These are phyloP conservation scores for Nasua narica DNA, from an alignment of 2,797 vertebrate genomes.

Conservation along the genomic window DNA sequence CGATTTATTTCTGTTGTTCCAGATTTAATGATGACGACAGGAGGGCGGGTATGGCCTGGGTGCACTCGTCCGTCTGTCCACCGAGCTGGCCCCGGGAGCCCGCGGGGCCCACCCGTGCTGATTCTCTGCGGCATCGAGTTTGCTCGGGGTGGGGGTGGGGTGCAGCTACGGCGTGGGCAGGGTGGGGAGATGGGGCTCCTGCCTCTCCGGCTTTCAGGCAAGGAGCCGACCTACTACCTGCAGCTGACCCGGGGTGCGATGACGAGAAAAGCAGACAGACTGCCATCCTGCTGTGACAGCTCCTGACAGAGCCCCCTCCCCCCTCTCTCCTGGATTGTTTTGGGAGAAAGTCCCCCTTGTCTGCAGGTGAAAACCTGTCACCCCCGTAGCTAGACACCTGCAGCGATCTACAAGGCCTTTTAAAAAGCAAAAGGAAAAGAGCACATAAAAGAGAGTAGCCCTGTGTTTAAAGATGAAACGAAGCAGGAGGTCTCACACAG, in stretches of 20 bases:
- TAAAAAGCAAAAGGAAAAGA: neutral
- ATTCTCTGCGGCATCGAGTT: accelerated
- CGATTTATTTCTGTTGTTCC: neutral
- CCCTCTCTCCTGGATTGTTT: neutral
- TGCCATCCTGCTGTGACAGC: too few relatives aligned
- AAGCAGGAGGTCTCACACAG: accelerated
- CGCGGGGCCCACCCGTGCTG: neutral
- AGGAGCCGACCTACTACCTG: neutral
- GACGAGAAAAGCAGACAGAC: neutral
- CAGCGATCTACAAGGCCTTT: neutral
- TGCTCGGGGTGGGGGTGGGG: too few relatives aligned
- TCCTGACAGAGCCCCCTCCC: neutral
- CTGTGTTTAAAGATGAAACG: neutral
- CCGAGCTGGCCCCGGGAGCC: too few relatives aligned
- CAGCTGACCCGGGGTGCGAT: neutral
- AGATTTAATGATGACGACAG: neutral
- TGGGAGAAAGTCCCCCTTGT: neutral
- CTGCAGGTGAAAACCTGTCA: neutral
- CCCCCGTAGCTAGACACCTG: neutral
- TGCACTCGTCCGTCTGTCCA: too few relatives aligned
- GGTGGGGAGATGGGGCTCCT: neutral
- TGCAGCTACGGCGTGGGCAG: neutral
- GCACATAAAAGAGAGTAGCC: neutral
- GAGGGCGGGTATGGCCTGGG: accelerated
- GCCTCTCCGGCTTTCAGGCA: neutral